These are phyloP conservation scores for Poecile atricapillus DNA, from an alignment of 2,113 vertebrate genomes.

Conservation along the genomic window DNA sequence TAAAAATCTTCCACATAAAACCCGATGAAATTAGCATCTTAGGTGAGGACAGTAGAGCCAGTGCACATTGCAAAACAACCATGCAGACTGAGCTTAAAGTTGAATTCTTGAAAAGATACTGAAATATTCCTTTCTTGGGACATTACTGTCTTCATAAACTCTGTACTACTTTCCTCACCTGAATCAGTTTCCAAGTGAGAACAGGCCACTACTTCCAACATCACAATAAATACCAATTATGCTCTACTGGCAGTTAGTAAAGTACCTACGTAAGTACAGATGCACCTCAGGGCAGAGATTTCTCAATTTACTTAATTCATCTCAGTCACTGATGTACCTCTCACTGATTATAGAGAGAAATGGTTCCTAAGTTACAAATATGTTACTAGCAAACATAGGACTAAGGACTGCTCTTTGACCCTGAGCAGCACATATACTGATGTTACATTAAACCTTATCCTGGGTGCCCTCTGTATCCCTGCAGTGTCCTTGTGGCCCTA, in stretches of 20 bases:
- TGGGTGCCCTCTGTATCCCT: background rate
- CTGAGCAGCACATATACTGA: fast-evolving
- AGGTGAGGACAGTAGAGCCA: background rate
- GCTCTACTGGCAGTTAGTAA: background rate
- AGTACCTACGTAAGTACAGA: background rate
- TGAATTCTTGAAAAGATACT: background rate
- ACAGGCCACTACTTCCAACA: background rate
- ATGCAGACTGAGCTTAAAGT: background rate
- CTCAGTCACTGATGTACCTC: fast-evolving
- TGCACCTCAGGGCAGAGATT: background rate
- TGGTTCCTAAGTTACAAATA: background rate
- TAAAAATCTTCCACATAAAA: background rate
- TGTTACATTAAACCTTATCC: background rate
- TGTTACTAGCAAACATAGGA: background rate
- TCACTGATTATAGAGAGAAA: background rate
- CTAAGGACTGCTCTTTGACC: background rate
- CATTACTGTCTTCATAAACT: background rate
- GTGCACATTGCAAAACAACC: background rate
- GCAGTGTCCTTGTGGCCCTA: background rate
- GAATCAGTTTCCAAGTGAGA: background rate
- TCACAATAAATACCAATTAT: background rate
- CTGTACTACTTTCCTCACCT: background rate
- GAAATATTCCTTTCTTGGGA: background rate
- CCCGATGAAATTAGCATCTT: background rate
- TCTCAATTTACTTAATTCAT: background rate